Evolutionary conservation across 1,140 invertebrate species (phyloP), one percentile per base, ranked within the genome.

Genomic region (Hermetia illucens): DNA sequence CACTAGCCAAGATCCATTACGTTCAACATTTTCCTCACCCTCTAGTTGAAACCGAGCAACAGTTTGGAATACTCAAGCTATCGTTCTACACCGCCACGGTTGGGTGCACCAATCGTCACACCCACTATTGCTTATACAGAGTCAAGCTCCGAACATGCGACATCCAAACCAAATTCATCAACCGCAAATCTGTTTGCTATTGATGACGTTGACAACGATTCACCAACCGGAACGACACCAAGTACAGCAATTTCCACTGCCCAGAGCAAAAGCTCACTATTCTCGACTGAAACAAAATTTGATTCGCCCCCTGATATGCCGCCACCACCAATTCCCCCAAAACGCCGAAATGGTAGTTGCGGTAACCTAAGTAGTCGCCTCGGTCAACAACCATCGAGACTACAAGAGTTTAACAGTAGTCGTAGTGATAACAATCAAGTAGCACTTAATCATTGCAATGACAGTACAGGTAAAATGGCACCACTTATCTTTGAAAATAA

Each of bases 221-320:
- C 29, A 5, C n/a, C 29, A 30, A n/a, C 29, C 3, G 29, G 13
- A 16, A n/a, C 29, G 17, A 16, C 10, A 3, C n/a, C 29, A 5
- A n/a, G 29, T 30, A 30, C 4, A n/a, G 17, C 5, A 30, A 30
- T 16, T 3, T 13, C 13, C 13, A 30, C 3, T 8, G 24, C 24
- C n/a, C n/a, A n/a, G n/a, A 25, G n/a, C 24, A 25, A 8, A 25
- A 25, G 8, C 24, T 25, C 24, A 8, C n/a, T 25, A 25, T 25
- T 25, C n/a, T 6, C 24, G 6, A 49, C 50, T 5, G 53, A 58
- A 18, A 52, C 49, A 2, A 48, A 39, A 20, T 58, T 53, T 36
- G 55, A 58, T 34, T 49, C 42, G 40, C 56, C 56, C 31, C 56
- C 56, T 16, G 54, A 59, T 27, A 44, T 59, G 38, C 54, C 49